Conservation (phyloP, 2,888 invertebrate species). For the Sicus ferrugineus region DNA sequence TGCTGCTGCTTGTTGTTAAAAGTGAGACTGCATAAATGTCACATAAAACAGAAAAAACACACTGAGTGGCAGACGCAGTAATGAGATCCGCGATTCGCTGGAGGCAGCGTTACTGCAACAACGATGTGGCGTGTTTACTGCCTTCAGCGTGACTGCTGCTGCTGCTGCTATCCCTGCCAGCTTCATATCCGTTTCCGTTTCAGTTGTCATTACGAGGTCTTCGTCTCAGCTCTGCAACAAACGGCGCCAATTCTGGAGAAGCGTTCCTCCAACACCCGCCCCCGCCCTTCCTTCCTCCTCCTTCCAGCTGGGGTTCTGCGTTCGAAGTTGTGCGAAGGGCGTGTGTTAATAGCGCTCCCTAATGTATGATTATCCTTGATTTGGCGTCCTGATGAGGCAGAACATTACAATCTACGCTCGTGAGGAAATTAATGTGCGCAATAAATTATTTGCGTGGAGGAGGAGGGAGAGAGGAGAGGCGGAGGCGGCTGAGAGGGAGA, state of each 20-base stretch:
- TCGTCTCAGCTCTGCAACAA: neutral
- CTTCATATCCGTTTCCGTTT: conserved; percentile 5
- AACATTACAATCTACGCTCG: conserved; percentile 18
- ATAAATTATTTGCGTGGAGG: conserved; percentile 18
- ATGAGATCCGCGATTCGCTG: neutral
- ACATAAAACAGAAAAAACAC: conserved; percentile 5
- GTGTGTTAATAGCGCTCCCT: conserved; percentile 45
- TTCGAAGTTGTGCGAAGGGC: conserved; percentile 8
- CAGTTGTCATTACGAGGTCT: conserved; percentile 6
- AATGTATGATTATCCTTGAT: conserved; percentile 49
- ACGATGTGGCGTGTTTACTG: neutral
- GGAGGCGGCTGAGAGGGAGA: too few species aligned
- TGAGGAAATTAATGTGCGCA: conserved; percentile 9
- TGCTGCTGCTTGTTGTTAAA: neutral
- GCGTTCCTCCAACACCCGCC: neutral
- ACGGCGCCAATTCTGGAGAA: neutral
- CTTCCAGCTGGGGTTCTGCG: conserved; percentile 19
- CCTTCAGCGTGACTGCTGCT: neutral
- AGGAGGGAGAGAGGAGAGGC: neutral
- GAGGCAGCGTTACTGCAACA: neutral
- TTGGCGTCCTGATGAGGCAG: conserved; percentile 45
- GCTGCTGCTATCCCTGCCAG: neutral
- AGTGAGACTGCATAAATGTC: neutral
- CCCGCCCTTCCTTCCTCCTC: neutral
- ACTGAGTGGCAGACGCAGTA: conserved; percentile 6